Percentiles rank a stretch among this genome's conserved stretches.
phyloP scores from a whole-genome alignment of 1,140 invertebrate genomes.

The Drosophila willistoni region DNA sequence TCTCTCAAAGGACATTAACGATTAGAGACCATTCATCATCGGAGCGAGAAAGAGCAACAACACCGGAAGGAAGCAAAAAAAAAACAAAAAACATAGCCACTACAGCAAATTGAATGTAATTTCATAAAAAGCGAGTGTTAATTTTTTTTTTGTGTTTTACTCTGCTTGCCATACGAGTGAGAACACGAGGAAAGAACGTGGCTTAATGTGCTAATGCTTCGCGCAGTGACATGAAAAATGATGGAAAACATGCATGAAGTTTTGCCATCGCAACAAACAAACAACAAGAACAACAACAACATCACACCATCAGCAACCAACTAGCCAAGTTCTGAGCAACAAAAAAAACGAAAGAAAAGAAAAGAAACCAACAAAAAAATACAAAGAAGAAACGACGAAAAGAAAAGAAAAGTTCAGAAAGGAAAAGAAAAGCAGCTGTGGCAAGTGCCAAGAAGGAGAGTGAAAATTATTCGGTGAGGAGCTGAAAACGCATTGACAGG shows the following conservation, averaged over 20 bases:
- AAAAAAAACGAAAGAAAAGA: conserved; percentile 26
- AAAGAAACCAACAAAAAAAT: conserved; percentile 46
- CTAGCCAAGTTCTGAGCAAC: conserved; percentile 43
- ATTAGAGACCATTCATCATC: conserved; percentile 72
- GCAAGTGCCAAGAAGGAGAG: conserved; percentile 23
- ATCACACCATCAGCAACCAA: conserved; percentile 10
- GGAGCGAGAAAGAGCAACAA: conserved; percentile 17
- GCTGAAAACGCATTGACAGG: conserved; percentile 57
- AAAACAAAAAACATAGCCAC: conserved; percentile 34
- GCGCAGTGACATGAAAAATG: conserved; percentile 79
- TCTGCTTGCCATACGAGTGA: conserved; percentile 44
- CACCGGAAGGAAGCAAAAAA: conserved; percentile 15
- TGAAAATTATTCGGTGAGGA: conserved; percentile 19
- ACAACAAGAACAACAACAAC: conserved; percentile 26
- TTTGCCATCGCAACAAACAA: conserved; percentile 34
- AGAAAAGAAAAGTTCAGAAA: conserved; percentile 5
- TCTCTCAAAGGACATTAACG: conserved; percentile 50
- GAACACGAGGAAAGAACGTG: conserved; percentile 47
- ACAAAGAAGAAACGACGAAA: conserved; percentile 56
- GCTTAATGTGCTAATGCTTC: conserved; percentile 72
- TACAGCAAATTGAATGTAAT: conserved; percentile 81
- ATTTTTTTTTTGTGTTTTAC: conserved; percentile 59
- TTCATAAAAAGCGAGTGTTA: conserved; percentile 80
- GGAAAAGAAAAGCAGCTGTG: conserved; percentile 19
- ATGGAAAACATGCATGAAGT: conserved; percentile 65